A percentile compares a stretch with the other conserved stretches of the same genome.
phyloP scores from a whole-genome alignment of 2,888 invertebrate genomes.

The Tachystola acroxantha region DNA sequence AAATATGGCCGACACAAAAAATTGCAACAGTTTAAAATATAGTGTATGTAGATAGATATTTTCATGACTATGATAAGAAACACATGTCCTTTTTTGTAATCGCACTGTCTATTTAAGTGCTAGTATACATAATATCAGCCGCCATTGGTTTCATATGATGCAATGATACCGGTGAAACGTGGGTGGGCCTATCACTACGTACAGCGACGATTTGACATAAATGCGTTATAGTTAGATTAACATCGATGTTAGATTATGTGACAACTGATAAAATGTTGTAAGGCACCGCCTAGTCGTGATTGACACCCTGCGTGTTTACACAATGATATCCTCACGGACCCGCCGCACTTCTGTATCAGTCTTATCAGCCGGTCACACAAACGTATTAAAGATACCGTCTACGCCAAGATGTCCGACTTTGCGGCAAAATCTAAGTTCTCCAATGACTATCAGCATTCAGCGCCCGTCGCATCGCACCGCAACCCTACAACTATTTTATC shows the following conservation, averaged over 20 bases:
- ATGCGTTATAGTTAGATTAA: slow-evolving; percentile 53
- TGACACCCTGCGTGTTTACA: slow-evolving; percentile 68
- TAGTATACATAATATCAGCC: slow-evolving; percentile 36
- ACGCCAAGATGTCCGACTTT: slow-evolving; percentile 35
- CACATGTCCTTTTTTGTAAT: slow-evolving; percentile 42
- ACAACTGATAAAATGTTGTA: slow-evolving; percentile 72
- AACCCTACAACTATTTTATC: no score
- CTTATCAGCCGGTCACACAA: slow-evolving; percentile 59
- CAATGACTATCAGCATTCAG: slow-evolving; percentile 2
- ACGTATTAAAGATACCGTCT: slow-evolving; percentile 42
- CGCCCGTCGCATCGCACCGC: background rate
- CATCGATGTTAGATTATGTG: slow-evolving; percentile 59
- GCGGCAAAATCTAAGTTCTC: slow-evolving; percentile 15
- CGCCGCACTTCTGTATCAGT: slow-evolving; percentile 54
- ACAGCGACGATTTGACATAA: slow-evolving; percentile 73
- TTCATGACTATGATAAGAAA: slow-evolving; percentile 15
- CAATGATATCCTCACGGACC: slow-evolving; percentile 57
- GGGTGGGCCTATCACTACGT: slow-evolving; percentile 71
- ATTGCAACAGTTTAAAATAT: no score
- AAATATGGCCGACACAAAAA: no score
- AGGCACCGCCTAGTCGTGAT: slow-evolving; percentile 71
- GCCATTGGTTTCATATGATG: slow-evolving; percentile 54
- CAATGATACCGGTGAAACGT: slow-evolving; percentile 53
- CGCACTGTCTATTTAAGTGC: slow-evolving; percentile 29
- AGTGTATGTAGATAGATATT: slow-evolving; percentile 24